Conservation (phyloP, 2,888 invertebrate genomes). For the Lepidonotus clava region DNA sequence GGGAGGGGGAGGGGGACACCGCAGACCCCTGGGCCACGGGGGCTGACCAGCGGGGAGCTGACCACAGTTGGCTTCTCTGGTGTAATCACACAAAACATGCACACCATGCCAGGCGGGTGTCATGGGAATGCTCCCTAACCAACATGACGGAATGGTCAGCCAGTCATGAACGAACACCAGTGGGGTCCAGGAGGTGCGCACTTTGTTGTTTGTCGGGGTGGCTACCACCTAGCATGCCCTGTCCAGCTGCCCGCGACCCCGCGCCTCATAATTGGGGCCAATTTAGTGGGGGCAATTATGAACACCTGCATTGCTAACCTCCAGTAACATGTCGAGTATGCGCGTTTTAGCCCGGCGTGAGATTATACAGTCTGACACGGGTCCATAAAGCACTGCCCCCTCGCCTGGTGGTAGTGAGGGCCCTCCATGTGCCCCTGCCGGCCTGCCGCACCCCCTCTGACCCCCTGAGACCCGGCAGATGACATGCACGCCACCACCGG, state of each 20-base stretch:
- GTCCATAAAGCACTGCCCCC: slow-evolving; percentile 12
- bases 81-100: slow-evolving; percentile 42
- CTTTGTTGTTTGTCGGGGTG: not conserved
- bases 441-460: not conserved
- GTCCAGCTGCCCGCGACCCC: slow-evolving; percentile 16
- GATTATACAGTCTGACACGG: slow-evolving; percentile 15
- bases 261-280: not conserved
- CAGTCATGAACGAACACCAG: not conserved
- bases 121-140: not conserved
- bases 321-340: not conserved
- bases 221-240: too few species aligned
- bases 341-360: not conserved
- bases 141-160: slow-evolving; percentile 43
- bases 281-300: slow-evolving; percentile 12
- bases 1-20: slow-evolving; percentile 1
- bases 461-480: not conserved
- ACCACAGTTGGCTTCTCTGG: slow-evolving; percentile 34
- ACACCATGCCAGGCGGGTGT: not conserved
- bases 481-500: not conserved
- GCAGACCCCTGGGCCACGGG: slow-evolving; percentile 16
- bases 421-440: not conserved
- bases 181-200: not conserved
- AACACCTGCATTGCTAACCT: slow-evolving; percentile 41
- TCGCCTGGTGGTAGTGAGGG: not conserved
- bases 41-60: not conserved